These are phyloP conservation scores for Battus philenor DNA, from an alignment of 1,140 invertebrate species.

Conservation along the genomic window DNA sequence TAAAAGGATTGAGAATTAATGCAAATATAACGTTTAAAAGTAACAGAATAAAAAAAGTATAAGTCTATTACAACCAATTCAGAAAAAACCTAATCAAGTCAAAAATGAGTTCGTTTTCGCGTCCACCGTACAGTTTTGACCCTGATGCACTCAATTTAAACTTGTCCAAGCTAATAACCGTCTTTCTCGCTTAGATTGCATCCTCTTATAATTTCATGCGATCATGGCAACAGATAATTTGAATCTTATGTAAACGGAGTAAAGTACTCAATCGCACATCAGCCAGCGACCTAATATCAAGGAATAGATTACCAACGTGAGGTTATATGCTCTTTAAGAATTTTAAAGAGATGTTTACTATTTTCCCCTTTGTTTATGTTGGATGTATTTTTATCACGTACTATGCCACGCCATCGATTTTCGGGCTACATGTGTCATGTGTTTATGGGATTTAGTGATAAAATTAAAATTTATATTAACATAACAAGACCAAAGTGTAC, in stretches of 20 bases:
- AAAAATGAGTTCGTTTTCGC: too few species aligned
- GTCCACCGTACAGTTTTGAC: too few species aligned
- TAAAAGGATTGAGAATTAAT: too few species aligned
- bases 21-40: too few species aligned
- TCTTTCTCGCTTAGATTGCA: conserved; percentile 5
- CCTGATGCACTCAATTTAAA: background rate
- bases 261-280: too few species aligned
- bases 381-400: too few species aligned
- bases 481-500: background rate
- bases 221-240: background rate
- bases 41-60: too few species aligned
- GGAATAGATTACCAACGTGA: conserved; percentile 4
- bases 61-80: too few species aligned
- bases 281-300: background rate
- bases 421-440: background rate
- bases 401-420: too few species aligned
- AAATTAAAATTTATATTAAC: background rate
- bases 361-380: too few species aligned
- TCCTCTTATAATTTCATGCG: conserved; percentile 6
- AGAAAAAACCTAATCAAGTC: too few species aligned
- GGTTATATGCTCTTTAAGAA: background rate
- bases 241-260: background rate
- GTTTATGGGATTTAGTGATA: background rate
- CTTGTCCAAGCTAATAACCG: background rate
- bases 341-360: background rate